Conservation (phyloP, 2,888 invertebrate species). For the Xanthostigma xanthostigma region DNA sequence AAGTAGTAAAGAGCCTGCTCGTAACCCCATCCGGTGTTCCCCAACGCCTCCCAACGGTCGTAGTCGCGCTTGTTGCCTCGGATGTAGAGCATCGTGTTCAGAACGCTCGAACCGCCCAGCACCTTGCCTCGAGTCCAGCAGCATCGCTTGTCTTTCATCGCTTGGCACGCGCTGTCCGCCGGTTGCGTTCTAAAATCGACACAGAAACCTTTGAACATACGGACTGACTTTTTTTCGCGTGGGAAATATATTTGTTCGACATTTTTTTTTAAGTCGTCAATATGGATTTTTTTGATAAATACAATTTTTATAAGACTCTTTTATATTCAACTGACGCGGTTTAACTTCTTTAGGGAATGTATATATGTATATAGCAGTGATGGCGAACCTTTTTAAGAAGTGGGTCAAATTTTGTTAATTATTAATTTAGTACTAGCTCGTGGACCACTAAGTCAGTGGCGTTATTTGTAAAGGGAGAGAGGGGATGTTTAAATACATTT, state of each 20-base stretch:
- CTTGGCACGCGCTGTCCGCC: slow-evolving; percentile 68
- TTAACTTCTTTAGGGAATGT: too few species aligned
- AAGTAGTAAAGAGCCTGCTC: slow-evolving; percentile 71
- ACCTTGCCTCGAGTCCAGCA: slow-evolving; percentile 85
- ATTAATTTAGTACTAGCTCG: too few species aligned
- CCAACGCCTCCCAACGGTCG: slow-evolving; percentile 72
- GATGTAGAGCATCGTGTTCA: slow-evolving; percentile 85
- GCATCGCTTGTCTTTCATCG: slow-evolving; percentile 70
- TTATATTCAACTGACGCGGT: too few species aligned
- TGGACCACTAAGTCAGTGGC: too few species aligned
- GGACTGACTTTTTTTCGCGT: not conserved
- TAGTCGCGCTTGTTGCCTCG: slow-evolving; percentile 77
- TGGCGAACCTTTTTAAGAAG: too few species aligned
- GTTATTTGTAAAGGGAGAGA: too few species aligned
- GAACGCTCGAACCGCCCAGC: slow-evolving; percentile 72
- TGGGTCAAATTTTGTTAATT: too few species aligned
- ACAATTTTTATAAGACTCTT: too few species aligned
- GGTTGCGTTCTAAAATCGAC: slow-evolving; percentile 56
- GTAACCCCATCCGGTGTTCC: slow-evolving; percentile 80
- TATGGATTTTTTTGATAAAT: too few species aligned
- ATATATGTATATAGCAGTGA: too few species aligned
- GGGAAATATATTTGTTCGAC: not conserved
- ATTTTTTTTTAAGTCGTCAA: too few species aligned
- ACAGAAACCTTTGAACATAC: not conserved
- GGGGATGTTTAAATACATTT: too few species aligned